Evolutionary conservation across 2,888 invertebrate genomes (phyloP), one percentile per base, ranked within the genome.

Genomic region (Tipula unca): DNA sequence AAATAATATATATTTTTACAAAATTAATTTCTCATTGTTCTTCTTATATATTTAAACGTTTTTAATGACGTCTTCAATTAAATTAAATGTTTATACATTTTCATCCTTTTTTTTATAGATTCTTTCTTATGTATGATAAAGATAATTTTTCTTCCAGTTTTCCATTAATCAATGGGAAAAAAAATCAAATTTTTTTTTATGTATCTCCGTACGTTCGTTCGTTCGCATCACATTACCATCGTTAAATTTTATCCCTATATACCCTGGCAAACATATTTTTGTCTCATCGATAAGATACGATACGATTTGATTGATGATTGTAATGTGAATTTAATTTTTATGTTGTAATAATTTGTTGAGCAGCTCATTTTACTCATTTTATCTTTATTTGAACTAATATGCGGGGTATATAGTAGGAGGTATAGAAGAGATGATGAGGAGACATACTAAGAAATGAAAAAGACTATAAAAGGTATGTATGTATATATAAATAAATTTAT

Each of bases 251-350:
- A n/a, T 42, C n/a, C 35, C 35, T 35, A 42, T 14, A 42, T 14
- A n/a, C 48, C 1, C n/a, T 4, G 17, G 4, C 0, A 48, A n/a
- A 48, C 10, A 20, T 10, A 13, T 13, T 69, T 69, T 69, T 69
- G 69, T 69, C 20, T 69, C 69, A 69, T 69, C 69, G 69, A 69
- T 25, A 48, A 5, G 17, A 48, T 48, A 48, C 20, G 48, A 69
- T 69, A 69, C 25, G 25, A 69, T 69, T 20, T 69, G 69, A 69
- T 69, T 69, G 69, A 69, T 69, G 69, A 69, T 69, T 69, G 25
- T 69, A 69, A 69, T 69, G 69, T 25, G 69, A 69, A 69, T 69
- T 69, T 69, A 69, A 69, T 69, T 69, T 69, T 69, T 69, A 69
- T 69, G 69, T 69, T 69, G 20, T 69, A 69, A 69, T 69, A 25